Percentiles rank a stretch among this genome's conserved stretches.
Evolutionary conservation across 2,888 invertebrate species (phyloP).

Genomic region (Phengaris arion): DNA sequence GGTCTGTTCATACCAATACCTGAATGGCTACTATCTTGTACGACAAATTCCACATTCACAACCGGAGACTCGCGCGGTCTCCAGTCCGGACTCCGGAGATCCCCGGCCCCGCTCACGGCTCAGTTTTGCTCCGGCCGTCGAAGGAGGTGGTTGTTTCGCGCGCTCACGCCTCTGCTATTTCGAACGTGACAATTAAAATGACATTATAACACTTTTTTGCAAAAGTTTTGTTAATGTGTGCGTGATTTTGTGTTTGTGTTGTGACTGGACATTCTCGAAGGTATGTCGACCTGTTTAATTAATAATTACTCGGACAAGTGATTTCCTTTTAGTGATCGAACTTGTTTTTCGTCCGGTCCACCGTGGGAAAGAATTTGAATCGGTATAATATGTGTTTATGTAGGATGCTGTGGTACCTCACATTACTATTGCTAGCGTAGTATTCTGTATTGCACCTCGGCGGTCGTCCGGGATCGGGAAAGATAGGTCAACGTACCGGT

Average conservation of each 20-base stretch:
- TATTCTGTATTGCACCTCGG: background rate
- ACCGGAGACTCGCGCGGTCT: conserved; percentile 4
- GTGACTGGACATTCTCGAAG: conserved; percentile 46
- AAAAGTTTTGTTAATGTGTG: conserved; percentile 62
- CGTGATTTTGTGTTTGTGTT: conserved; percentile 46
- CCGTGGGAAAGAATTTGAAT: conserved; percentile 71
- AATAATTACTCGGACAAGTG: conserved; percentile 54
- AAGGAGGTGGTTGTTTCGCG: conserved; percentile 41
- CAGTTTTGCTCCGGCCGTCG: conserved; percentile 53
- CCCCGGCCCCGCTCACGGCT: conserved; percentile 39
- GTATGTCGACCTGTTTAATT: conserved; percentile 57
- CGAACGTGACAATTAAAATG: conserved; percentile 39
- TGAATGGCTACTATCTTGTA: conserved; percentile 72
- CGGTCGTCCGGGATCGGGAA: background rate
- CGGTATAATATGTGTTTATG: conserved; percentile 45
- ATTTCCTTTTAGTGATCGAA: conserved; percentile 69
- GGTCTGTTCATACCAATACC: conserved; percentile 68
- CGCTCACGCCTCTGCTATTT: conserved; percentile 48
- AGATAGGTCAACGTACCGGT: conserved; percentile 5
- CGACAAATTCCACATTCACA: conserved; percentile 68
- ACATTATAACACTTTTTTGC: conserved; percentile 53
- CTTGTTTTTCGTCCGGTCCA: conserved; percentile 70
- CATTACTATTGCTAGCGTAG: background rate
- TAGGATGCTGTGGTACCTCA: background rate
- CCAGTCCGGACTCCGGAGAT: background rate